phyloP scores from a whole-genome alignment of 2,113 vertebrate genomes.

The Laticauda colubrina region DNA sequence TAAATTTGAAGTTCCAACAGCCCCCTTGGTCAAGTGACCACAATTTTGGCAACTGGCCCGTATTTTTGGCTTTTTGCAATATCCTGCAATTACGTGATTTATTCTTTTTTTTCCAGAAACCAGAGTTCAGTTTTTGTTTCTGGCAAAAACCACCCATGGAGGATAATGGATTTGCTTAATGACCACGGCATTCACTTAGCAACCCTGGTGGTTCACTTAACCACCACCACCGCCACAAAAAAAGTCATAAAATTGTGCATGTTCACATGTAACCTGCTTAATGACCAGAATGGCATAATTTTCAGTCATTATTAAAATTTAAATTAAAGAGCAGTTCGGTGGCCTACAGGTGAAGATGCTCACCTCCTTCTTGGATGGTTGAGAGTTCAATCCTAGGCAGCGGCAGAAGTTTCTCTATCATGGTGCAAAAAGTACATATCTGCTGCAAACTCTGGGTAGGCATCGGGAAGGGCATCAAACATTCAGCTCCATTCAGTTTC shows the following conservation, averaged over 20 bases:
- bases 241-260: not conserved
- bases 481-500: not conserved
- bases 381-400: too few species aligned
- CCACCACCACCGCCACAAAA: not conserved
- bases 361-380: too few species aligned
- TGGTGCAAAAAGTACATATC: too few species aligned
- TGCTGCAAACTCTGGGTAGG: not conserved
- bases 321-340: not conserved
- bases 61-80: not conserved
- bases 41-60: not conserved
- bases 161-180: not conserved
- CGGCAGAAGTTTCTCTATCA: too few species aligned
- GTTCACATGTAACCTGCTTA: not conserved
- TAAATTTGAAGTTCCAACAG: not conserved
- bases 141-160: not conserved
- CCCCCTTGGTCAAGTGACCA: too few species aligned
- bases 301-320: not conserved
- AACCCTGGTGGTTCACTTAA: not conserved
- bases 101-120: not conserved
- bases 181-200: not conserved
- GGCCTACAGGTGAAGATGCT: not conserved
- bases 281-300: not conserved
- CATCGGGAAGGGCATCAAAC: not conserved
- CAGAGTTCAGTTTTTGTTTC: not conserved
- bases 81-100: not conserved